Base-by-base conservation (phyloP, 2,888 invertebrate genomes). In the Margaritifera margaritifera region DNA sequence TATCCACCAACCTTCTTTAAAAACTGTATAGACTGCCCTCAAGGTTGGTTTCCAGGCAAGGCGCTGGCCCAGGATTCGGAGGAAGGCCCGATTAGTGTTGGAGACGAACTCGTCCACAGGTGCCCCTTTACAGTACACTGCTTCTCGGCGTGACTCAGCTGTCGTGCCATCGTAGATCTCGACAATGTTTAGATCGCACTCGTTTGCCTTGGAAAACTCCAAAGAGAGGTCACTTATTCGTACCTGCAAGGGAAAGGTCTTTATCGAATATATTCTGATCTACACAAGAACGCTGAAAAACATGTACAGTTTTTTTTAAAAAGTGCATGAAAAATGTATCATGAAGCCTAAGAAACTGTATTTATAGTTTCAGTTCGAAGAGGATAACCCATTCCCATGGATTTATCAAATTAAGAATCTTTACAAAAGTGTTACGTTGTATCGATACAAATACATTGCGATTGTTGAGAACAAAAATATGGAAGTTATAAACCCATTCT, bases 91-190 rank as follows among this genome's bases (percentile, higher is more conserved):
- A 75, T 86, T 88, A 53, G 78, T 73, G 51, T 72, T 68, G 0
- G 86, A 83, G n/a, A 65, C 74, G 64, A 84, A 70, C 59, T 81
- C 74, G 6, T 71, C 60, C 42, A 78, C 74, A 3, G 80, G 74
- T 8, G 76, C 77, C 6, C 74, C 69, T 42, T 42, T 42, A 71
- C 86, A 86, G 64, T 80, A 78, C 8, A 77, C 74, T 8, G 79
- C 80, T 8, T 73, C 66, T 15, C 72, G 61, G 68, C 81, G 77
- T 3, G 73, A 72, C 61, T 77, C 74, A 5, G 82, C 74, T 0
- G 87, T 86, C 5, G 85, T 83, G 4, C 80, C 78, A 57, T 86
- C 86, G 68, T 87, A 88, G 19, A 88, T 65, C 62, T 85, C 85
- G 20, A 88, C 78, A 69, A 80, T 79, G 75, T 84, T 87, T 42